These are phyloP conservation scores for Mixornis gularis DNA, from an alignment of 2,113 vertebrate genomes.

Conservation along the genomic window DNA sequence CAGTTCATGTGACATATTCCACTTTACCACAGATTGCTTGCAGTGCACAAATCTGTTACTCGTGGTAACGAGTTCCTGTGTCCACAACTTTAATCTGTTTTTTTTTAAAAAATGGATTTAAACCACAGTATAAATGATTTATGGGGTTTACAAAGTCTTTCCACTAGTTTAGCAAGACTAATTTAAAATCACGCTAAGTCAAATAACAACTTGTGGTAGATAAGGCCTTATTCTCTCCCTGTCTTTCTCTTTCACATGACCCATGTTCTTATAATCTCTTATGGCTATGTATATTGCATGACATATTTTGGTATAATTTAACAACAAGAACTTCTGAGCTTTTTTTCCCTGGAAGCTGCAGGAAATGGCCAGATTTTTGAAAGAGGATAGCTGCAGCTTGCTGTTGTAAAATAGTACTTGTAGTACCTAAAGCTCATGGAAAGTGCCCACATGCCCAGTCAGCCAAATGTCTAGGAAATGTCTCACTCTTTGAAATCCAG, in stretches of 20 bases:
- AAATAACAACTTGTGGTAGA: not conserved
- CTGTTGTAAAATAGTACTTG: not conserved
- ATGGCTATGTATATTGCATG: not conserved
- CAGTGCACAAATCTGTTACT: constrained; percentile 36
- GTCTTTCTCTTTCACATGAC: constrained; percentile 16
- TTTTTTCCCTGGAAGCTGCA: not conserved
- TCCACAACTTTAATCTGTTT: constrained; percentile 11
- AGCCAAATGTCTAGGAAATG: not conserved
- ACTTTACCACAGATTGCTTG: not conserved
- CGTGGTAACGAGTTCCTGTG: not conserved
- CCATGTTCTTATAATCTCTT: constrained; percentile 2
- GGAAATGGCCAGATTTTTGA: not conserved
- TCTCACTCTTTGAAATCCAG: not conserved
- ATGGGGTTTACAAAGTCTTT: constrained; percentile 24
- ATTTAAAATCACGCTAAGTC: constrained; percentile 24
- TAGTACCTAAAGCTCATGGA: not conserved
- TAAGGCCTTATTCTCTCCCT: not conserved
- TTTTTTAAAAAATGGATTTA: not conserved
- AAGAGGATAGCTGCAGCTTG: not conserved
- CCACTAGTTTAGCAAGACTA: constrained; percentile 21
- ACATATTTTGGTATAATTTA: not conserved
- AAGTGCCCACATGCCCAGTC: not conserved
- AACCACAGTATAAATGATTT: not conserved
- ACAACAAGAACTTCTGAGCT: not conserved
- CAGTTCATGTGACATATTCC: constrained; percentile 19